Conservation (phyloP, 1,140 invertebrate species). For the Brachionus sp. region DNA sequence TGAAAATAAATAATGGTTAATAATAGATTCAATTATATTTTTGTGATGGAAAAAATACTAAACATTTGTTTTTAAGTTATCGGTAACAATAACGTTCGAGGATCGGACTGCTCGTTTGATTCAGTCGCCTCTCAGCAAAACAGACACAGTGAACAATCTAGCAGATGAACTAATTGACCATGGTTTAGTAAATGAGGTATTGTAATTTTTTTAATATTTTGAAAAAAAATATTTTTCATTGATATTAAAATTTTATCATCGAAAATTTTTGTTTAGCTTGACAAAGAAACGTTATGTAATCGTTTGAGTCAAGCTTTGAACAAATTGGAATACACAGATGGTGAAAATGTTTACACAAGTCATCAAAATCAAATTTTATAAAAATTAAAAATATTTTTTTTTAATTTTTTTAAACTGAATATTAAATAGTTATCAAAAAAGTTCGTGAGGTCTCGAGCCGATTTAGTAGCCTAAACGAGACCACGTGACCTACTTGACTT, state of each 20-base stretch:
- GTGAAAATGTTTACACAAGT: slow-evolving; percentile 26
- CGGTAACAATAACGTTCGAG: slow-evolving; percentile 22
- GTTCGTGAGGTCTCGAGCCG: not conserved
- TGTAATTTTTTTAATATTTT: too few relatives aligned
- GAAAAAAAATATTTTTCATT: not conserved
- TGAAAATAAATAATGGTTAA: not conserved
- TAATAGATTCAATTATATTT: not conserved
- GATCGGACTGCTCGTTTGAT: slow-evolving; percentile 17
- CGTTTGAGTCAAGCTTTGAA: slow-evolving; percentile 19
- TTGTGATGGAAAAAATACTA: not conserved
- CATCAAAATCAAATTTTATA: slow-evolving; percentile 37
- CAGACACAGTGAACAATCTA: not conserved
- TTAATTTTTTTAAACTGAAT: not conserved
- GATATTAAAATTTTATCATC: not conserved
- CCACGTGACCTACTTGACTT: not conserved
- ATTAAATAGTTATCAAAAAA: not conserved
- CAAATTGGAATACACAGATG: slow-evolving; percentile 14
- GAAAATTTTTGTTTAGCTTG: slow-evolving; percentile 29
- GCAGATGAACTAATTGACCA: slow-evolving; percentile 32
- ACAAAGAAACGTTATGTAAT: slow-evolving; percentile 29
- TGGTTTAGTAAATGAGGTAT: slow-evolving; percentile 43
- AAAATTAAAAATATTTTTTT: not conserved
- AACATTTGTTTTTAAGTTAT: slow-evolving; percentile 6
- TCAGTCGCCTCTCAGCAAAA: slow-evolving; percentile 6
- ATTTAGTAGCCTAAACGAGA: slow-evolving; percentile 1